Conservation (phyloP, 2,888 invertebrate genomes). For the Orthonychiurus folsomi region DNA sequence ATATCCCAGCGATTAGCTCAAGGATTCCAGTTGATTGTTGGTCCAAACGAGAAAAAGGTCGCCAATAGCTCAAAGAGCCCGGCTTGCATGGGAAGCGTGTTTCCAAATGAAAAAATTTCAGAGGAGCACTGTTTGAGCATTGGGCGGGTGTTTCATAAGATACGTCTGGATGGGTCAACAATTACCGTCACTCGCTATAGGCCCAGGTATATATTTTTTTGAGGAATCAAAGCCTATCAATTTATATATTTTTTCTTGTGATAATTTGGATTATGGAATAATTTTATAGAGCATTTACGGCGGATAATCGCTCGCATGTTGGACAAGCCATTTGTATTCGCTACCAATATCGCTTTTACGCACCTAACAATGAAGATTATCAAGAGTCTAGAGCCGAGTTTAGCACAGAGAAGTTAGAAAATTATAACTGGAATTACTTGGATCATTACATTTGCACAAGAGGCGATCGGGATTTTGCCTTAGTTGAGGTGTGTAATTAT, state of each 20-base stretch:
- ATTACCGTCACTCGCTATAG: conserved; percentile 88
- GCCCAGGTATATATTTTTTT: conserved; percentile 58
- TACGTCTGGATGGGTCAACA: conserved; percentile 74
- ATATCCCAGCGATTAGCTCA: conserved; percentile 93
- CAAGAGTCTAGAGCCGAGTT: conserved; percentile 92
- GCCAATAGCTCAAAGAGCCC: conserved; percentile 30
- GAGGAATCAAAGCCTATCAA: background rate
- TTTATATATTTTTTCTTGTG: conserved; percentile 4
- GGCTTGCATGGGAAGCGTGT: background rate
- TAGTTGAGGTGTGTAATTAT: conserved; percentile 61
- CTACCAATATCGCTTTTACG: conserved; percentile 84
- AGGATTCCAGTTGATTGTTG: conserved; percentile 44
- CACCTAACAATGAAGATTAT: conserved; percentile 83
- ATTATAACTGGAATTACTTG: conserved; percentile 95
- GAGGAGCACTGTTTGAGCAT: conserved; percentile 82
- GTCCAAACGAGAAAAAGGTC: conserved; percentile 19
- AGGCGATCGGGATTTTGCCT: conserved; percentile 81
- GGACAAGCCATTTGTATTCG: no score
- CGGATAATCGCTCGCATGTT: no score
- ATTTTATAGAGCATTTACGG: no score
- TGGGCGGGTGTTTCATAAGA: conserved; percentile 87
- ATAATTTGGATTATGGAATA: no score
- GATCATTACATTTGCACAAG: conserved; percentile 93
- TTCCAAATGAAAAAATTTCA: conserved; percentile 41
- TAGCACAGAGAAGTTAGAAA: conserved; percentile 86